Percentiles rank a stretch among this genome's conserved stretches.
phyloP scores from a whole-genome alignment of 2,113 vertebrate species.

The Mesitornis unicolor region DNA sequence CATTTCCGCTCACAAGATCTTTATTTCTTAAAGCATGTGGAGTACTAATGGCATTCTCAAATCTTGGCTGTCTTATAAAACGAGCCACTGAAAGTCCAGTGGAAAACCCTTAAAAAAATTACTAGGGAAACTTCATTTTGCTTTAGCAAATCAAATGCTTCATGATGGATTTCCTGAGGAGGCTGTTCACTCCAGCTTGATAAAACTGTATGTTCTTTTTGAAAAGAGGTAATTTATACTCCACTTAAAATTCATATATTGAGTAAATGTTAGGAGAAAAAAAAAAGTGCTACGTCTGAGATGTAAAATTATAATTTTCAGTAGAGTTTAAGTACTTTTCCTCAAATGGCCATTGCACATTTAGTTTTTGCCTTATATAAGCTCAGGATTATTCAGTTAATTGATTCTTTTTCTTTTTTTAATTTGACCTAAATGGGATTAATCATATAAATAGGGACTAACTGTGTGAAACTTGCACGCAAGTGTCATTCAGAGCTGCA shows the following conservation, averaged over 20 bases:
- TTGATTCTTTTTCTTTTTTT: background rate
- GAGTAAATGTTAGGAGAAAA: background rate
- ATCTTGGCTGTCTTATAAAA: background rate
- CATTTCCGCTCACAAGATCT: background rate
- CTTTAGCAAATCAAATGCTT: background rate
- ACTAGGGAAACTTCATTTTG: background rate
- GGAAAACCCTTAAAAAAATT: background rate
- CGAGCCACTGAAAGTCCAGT: background rate
- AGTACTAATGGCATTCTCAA: background rate
- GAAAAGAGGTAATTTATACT: background rate
- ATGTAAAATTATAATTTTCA: background rate
- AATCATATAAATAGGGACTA: background rate
- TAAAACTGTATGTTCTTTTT: background rate
- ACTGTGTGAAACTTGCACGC: background rate
- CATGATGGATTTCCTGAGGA: background rate
- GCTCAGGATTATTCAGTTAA: background rate
- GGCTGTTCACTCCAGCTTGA: background rate
- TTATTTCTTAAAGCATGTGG: background rate
- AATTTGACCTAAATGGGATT: background rate
- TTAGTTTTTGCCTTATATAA: background rate
- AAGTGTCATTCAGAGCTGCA: background rate
- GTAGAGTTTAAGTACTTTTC: background rate
- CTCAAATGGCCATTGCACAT: background rate
- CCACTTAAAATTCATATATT: background rate
- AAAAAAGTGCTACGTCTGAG: background rate